Evolutionary conservation across 2,888 invertebrate species (phyloP), one percentile per base, ranked within the genome.

Genomic region (Pomacea canaliculata): DNA sequence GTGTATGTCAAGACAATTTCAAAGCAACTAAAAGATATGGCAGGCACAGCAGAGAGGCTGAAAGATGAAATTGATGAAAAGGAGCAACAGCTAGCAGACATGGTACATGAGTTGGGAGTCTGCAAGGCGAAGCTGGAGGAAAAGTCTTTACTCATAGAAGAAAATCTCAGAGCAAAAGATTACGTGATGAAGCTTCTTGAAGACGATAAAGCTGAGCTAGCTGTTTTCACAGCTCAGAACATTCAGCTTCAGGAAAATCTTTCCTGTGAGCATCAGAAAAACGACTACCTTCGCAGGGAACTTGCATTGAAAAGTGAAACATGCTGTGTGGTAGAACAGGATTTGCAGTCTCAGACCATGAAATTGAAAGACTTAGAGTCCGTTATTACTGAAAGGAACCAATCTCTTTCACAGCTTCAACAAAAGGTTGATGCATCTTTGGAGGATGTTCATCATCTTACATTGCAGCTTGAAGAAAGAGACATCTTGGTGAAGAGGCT

Each of bases 21-120:
- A 46, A 62, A 75, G 51, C 59, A 75, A 48, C 49, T 79, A 56
- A 48, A 70, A 19, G 23, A 19, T 16, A 51, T 65, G 18, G 19
- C n/a, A 27, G 56, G 63, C n/a, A 71, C 46, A n/a, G n/a, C n/a
- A 19, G 68, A 67, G 46, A n/a, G 16, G 27, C 67, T 65, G 9
- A 27, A 67, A 23, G 48, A 65, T 10, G 69, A 49, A 27, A 46
- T 49, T 48, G 27, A 12, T 5, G 66, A 70, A 48, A 66, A 51
- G 48, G 62, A 76, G 65, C 78, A 76, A 49, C 46, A 73, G 37
- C 62, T 79, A 19, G 59, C n/a, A 18, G 49, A 66, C 13, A 49
- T 62, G 7, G 23, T 62, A 59, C 18, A 48, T 19, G 48, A 56
- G 62, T 67, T 76, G 49, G 65, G 60, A 65, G 63, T 67, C 27